Conservation (phyloP, 2,797 vertebrate genomes). For the Alectoris magna region DNA sequence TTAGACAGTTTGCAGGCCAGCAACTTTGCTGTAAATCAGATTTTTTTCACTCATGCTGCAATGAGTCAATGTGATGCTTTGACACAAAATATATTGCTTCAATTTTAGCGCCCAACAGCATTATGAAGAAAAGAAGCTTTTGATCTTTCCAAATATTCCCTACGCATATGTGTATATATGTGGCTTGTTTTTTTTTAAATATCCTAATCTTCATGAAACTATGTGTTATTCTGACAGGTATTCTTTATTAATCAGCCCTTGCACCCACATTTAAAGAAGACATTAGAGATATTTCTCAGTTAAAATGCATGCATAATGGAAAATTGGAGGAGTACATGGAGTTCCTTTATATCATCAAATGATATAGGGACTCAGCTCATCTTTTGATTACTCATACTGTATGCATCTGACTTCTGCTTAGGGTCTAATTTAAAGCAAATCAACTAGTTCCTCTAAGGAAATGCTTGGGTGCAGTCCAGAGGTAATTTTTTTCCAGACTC, state of each 20-base stretch:
- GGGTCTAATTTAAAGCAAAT: neutral
- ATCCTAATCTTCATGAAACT: neutral
- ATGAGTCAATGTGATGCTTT: neutral
- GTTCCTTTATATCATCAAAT: neutral
- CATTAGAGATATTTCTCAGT: neutral
- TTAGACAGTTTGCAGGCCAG: neutral
- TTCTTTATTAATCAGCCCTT: conserved; percentile 1
- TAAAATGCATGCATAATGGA: neutral
- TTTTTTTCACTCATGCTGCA: neutral
- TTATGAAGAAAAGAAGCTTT: conserved; percentile 37
- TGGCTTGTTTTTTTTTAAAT: neutral
- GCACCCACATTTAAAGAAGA: neutral
- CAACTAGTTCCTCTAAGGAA: neutral
- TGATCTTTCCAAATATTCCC: conserved; percentile 27
- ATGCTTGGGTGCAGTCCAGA: neutral
- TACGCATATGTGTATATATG: neutral
- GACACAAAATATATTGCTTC: conserved; percentile 29
- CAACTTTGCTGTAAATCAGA: neutral
- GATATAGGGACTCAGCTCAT: neutral
- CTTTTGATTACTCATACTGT: neutral
- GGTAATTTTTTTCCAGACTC: neutral
- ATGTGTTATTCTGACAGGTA: neutral
- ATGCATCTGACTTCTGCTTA: neutral
- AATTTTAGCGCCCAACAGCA: neutral
- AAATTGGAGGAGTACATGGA: neutral